A percentile compares a stretch with the other conserved stretches of the same genome.
Conservation (phyloP, 2,888 invertebrate species). For the Dendrolimus pini region DNA sequence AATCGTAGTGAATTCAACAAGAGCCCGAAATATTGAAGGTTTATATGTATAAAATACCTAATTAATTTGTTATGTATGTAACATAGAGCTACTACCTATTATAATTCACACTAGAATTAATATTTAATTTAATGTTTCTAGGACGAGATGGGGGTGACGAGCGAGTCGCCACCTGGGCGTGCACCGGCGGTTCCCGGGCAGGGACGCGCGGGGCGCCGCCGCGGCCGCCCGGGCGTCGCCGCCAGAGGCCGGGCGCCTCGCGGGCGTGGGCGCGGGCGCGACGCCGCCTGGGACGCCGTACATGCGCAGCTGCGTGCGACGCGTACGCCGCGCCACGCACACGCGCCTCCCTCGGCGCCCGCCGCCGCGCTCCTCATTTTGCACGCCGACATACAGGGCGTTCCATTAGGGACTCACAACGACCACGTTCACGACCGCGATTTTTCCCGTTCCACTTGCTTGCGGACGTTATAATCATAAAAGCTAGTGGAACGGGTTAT, state of each 20-base stretch:
- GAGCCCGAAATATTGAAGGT: too few relatives aligned
- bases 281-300: slow-evolving; percentile 56
- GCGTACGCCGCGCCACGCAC: slow-evolving; percentile 17
- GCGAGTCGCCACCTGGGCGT: slow-evolving; percentile 1
- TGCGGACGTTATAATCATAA: too few relatives aligned
- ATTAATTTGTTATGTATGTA: too few relatives aligned
- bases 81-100: too few relatives aligned
- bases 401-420: too few relatives aligned
- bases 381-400: slow-evolving; percentile 43
- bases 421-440: too few relatives aligned
- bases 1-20: too few relatives aligned
- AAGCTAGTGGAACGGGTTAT: too few relatives aligned
- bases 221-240: slow-evolving; percentile 8
- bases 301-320: slow-evolving; percentile 49
- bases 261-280: slow-evolving; percentile 17
- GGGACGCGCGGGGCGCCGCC: slow-evolving; percentile 7
- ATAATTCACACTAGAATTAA: too few relatives aligned
- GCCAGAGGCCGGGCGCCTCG: slow-evolving; percentile 4
- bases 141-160: slow-evolving; percentile 27
- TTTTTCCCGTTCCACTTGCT: too few relatives aligned
- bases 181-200: slow-evolving; percentile 1
- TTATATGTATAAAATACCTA: too few relatives aligned
- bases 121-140: slow-evolving; percentile 10
- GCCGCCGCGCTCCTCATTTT: slow-evolving; percentile 51
- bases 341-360: slow-evolving; percentile 26